Percentiles rank a stretch among this genome's conserved stretches.
These are phyloP conservation scores for Nomada fabriciana DNA, from an alignment of 2,888 invertebrate species.

Conservation along the genomic window DNA sequence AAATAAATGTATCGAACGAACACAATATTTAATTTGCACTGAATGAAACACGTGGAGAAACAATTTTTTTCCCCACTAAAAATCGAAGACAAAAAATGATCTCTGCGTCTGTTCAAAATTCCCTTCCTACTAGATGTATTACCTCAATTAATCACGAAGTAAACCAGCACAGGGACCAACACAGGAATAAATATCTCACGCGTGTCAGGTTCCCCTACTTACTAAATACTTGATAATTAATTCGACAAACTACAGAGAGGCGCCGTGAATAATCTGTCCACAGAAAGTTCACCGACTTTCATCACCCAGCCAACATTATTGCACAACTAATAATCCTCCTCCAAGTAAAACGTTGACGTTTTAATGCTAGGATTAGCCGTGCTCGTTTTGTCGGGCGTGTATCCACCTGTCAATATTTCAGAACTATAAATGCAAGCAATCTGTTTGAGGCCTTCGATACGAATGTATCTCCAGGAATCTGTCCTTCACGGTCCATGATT, in stretches of 20 bases:
- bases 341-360: constrained; percentile 43
- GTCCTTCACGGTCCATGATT: constrained; percentile 61
- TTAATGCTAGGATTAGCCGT: constrained; percentile 37
- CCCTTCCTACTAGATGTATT: constrained; percentile 7
- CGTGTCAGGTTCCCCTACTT: constrained; percentile 23
- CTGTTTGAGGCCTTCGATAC: constrained; percentile 44
- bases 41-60: no score
- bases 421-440: constrained; percentile 50
- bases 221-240: constrained; percentile 34
- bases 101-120: neutral
- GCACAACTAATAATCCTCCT: constrained; percentile 59
- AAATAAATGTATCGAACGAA: no score
- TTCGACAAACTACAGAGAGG: neutral
- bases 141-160: constrained; percentile 2
- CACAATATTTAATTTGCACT: no score
- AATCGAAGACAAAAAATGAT: neutral
- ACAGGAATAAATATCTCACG: constrained; percentile 17
- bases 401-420: constrained; percentile 49
- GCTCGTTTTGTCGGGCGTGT: constrained; percentile 23
- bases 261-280: constrained; percentile 37
- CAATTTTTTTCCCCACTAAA: no score
- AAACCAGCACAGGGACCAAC: neutral
- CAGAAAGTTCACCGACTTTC: constrained; percentile 50
- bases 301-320: constrained; percentile 44
- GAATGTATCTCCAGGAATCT: constrained; percentile 48